Evolutionary conservation across 2,113 vertebrate genomes (phyloP), one percentile per base, ranked within the genome.

Genomic region (Hippocampus zosterae): DNA sequence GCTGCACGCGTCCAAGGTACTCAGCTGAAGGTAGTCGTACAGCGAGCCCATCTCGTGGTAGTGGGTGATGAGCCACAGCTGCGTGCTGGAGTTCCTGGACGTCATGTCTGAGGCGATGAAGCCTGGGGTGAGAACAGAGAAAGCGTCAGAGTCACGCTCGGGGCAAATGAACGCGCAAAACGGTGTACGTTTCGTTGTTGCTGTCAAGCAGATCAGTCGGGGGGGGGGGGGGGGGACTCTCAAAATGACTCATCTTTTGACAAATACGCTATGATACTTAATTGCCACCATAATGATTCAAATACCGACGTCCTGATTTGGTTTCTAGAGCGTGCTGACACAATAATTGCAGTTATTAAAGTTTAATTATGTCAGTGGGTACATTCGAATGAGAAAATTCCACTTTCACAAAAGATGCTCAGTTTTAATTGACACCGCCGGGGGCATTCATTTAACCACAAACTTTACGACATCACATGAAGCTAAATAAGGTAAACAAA

Each of bases 71-170:
- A 99, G 84, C 97, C 97, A 99, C 85, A 99, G 33, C 91, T 99
- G 97, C 10, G 97, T 99, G 40, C 97, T 99, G 11, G 97, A 99
- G 93, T 98, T 98, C 76, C 97, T 92, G 5, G 97, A 99, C 0
- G 97, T 99, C 97, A 99, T 99, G 60, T 99, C 97, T 0, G 97
- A 99, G 0, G 96, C 97, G 67, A 99, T 98, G 72, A 99, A 99
- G 78, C 97, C 97, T 71, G 23, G 57, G 72, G 56, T 0, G 15
- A 75, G 23, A 67, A 41, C 78, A 59, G 8, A 19, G 7, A 33
- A 40, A 37, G 10, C 25, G 65, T 33, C 3, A 52, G 18, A n/a
- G 10, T 29, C 48, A 33, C 23, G 69, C 10, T 40, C 2, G 19
- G 18, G 5, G 6, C 1, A 68, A 23, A 46, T 40, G 4, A 73